A percentile compares a stretch with the other conserved stretches of the same genome.
Conservation (phyloP, 2,888 invertebrate species). For the Mesoligia furuncula region DNA sequence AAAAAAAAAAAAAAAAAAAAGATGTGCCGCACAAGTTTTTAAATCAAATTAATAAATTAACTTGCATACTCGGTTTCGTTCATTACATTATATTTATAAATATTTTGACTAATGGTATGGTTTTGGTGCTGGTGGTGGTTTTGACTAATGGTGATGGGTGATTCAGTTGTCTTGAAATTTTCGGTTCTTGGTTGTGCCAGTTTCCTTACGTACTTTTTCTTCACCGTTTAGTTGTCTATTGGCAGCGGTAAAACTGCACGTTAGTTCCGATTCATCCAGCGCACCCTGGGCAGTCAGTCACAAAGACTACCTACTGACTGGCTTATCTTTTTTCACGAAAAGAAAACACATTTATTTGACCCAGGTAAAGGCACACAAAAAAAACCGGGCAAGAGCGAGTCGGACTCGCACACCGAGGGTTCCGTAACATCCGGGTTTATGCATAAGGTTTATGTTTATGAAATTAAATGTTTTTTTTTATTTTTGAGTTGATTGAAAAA, state of each 20-base stretch:
- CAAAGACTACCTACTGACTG: too few relatives aligned
- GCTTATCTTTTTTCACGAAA: neutral
- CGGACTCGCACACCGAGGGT: too few relatives aligned
- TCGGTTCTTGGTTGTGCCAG: neutral
- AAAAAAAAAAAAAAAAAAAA: too few relatives aligned
- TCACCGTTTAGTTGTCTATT: neutral
- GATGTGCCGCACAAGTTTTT: slow-evolving; percentile 43
- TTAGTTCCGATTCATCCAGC: neutral
- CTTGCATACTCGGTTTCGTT: neutral
- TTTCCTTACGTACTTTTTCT: neutral
- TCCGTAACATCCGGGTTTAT: too few relatives aligned
- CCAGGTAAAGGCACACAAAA: neutral
- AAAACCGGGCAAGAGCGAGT: neutral
- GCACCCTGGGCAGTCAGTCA: neutral
- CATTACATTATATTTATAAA: neutral
- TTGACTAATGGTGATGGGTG: neutral
- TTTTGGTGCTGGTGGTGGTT: too few relatives aligned
- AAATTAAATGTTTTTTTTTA: too few relatives aligned
- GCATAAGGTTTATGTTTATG: too few relatives aligned
- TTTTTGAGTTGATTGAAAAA: too few relatives aligned
- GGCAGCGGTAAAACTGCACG: neutral
- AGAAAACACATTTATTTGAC: neutral
- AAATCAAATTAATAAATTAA: slow-evolving; percentile 46
- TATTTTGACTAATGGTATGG: neutral
- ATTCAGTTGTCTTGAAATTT: neutral